A percentile compares a stretch with the other conserved stretches of the same genome.
Evolutionary conservation across 1,140 invertebrate genomes (phyloP).

Genomic region (Pseudomyrmex flavicornis): DNA sequence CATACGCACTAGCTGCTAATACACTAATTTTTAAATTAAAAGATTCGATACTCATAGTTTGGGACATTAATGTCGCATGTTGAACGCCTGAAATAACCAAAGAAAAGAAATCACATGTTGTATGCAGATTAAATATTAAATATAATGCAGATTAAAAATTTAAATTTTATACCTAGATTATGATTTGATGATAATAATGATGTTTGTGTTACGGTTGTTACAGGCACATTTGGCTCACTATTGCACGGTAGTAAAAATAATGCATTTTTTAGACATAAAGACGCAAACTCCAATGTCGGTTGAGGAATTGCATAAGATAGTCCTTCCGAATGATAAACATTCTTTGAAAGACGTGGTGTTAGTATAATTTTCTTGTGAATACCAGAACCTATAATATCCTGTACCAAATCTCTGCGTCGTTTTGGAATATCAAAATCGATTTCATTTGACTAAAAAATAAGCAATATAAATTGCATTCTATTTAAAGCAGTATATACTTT

Average conservation of each 20-base stretch:
- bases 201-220: conserved; percentile 72
- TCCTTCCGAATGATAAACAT: conserved; percentile 87
- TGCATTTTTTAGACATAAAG: conserved; percentile 94
- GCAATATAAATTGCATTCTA: background rate
- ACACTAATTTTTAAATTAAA: conserved; percentile 89
- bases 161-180: conserved; percentile 66
- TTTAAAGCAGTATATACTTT: too few relatives aligned
- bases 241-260: conserved; percentile 86
- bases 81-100: conserved; percentile 68
- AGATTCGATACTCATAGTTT: conserved; percentile 75
- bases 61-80: conserved; percentile 71
- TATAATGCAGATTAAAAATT: conserved; percentile 6
- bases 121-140: background rate
- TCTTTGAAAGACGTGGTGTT: conserved; percentile 86
- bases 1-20: conserved; percentile 92
- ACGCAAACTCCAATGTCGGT: conserved; percentile 95
- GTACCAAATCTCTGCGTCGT: conserved; percentile 88
- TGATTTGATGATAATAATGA: conserved; percentile 75
- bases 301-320: conserved; percentile 93
- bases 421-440: conserved; percentile 88
- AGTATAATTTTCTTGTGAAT: conserved; percentile 89
- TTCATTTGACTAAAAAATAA: conserved; percentile 87
- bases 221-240: conserved; percentile 74
- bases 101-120: conserved; percentile 19
- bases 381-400: conserved; percentile 87